Percentiles rank a stretch among this genome's conserved stretches.
phyloP scores from a whole-genome alignment of 2,797 vertebrate genomes.

The Myotis daubentonii region DNA sequence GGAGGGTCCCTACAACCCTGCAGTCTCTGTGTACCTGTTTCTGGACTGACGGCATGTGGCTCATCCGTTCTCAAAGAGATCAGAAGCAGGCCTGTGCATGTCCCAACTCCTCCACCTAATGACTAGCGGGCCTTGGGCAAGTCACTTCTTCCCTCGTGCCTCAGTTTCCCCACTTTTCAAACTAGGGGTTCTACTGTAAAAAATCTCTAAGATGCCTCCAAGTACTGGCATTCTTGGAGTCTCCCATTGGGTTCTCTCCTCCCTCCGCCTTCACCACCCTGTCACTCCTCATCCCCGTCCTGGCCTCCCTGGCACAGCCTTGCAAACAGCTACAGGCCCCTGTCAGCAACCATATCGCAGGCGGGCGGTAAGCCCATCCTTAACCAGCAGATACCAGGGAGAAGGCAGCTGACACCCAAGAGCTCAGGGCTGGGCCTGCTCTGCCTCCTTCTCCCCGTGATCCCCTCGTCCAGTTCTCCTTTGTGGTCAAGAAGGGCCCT shows the following conservation, averaged over 20 bases:
- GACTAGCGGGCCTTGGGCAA: background rate
- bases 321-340: background rate
- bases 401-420: background rate
- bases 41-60: background rate
- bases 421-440: background rate
- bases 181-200: background rate
- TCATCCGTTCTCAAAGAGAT: background rate
- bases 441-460: background rate
- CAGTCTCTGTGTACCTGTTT: background rate
- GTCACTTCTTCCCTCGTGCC: background rate
- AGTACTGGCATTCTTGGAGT: background rate
- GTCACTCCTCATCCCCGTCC: background rate
- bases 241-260: background rate
- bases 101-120: background rate
- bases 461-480: background rate
- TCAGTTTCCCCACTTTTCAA: slow-evolving; percentile 2
- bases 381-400: accelerated
- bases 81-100: background rate
- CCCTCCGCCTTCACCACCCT: too few relatives aligned
- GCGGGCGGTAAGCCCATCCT: background rate
- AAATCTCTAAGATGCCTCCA: background rate
- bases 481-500: background rate
- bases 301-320: background rate
- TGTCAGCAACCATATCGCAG: background rate
- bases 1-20: background rate